Evolutionary conservation across 2,888 invertebrate genomes (phyloP).

Genomic region (Chelonus formosanus): DNA sequence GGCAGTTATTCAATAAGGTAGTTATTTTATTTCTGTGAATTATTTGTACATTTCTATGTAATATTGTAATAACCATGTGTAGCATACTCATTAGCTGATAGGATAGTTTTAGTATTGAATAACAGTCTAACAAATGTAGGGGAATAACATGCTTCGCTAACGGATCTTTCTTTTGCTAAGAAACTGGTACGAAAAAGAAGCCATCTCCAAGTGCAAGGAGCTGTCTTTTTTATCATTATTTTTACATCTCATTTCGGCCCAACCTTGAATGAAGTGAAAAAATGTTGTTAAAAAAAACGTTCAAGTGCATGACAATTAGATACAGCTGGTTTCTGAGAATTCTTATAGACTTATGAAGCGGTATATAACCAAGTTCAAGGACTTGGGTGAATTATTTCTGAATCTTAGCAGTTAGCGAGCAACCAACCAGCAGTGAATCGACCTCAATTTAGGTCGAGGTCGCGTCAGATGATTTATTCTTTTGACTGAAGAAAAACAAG

Average conservation of each 20-base stretch:
- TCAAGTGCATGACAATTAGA: slow-evolving; percentile 12
- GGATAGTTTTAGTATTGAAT: slow-evolving; percentile 31
- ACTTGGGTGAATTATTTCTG: slow-evolving; percentile 1
- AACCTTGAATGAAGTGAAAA: neutral
- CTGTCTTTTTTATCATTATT: neutral
- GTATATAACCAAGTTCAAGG: slow-evolving; percentile 7
- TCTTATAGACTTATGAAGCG: neutral
- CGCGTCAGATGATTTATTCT: slow-evolving; percentile 14
- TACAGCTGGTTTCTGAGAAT: slow-evolving; percentile 15
- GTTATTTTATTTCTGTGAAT: too few relatives aligned
- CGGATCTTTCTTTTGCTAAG: slow-evolving; percentile 51
- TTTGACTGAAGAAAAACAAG: slow-evolving; percentile 8
- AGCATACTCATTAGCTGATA: slow-evolving; percentile 62
- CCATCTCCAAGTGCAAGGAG: neutral
- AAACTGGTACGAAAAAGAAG: slow-evolving; percentile 10
- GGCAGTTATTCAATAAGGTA: too few relatives aligned
- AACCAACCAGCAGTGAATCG: slow-evolving; percentile 1
- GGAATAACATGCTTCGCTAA: slow-evolving; percentile 59
- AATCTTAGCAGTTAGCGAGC: neutral
- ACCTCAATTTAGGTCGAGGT: slow-evolving; percentile 32
- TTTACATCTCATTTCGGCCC: too few relatives aligned
- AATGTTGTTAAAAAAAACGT: neutral
- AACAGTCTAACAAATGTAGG: slow-evolving; percentile 27
- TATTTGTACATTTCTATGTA: neutral
- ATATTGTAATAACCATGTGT: slow-evolving; percentile 8